Evolutionary conservation across 2,888 invertebrate genomes (phyloP).

Genomic region (Cephus pulcher): DNA sequence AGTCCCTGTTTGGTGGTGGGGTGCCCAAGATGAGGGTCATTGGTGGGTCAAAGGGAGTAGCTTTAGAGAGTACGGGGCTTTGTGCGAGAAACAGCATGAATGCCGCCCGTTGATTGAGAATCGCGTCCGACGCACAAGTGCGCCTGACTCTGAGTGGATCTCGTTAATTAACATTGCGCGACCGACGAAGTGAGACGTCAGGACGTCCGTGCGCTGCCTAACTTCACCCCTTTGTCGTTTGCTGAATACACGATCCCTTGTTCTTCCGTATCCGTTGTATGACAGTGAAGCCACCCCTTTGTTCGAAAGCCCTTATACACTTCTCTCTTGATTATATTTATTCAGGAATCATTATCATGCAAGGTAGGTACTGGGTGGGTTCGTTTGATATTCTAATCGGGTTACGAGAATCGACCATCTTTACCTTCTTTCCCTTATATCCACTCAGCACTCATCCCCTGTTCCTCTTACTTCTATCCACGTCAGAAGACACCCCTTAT

Average conservation of each 20-base stretch:
- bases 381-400: conserved; percentile 59
- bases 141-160: conserved; percentile 32
- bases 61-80: conserved; percentile 23
- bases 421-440: conserved; percentile 11
- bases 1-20: neutral
- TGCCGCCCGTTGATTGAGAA: conserved; percentile 61
- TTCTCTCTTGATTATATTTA: conserved; percentile 57
- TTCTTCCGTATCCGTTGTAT: neutral
- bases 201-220: conserved; percentile 28
- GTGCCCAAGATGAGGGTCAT: neutral
- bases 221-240: conserved; percentile 9
- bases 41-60: conserved; percentile 1
- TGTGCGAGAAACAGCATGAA: conserved; percentile 49
- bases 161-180: conserved; percentile 62
- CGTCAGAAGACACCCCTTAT: neutral
- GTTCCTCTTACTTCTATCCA: conserved; percentile 2
- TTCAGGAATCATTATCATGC: conserved; percentile 54
- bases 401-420: conserved; percentile 29
- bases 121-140: conserved; percentile 42
- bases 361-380: conserved; percentile 33
- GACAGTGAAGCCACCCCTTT: conserved; percentile 31
- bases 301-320: conserved; percentile 32
- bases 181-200: conserved; percentile 59
- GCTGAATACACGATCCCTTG: neutral
- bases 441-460: neutral